Evolutionary conservation across 2,888 invertebrate genomes (phyloP), one percentile per base, ranked within the genome.

Genomic region (Alloscopus bannaensis): DNA sequence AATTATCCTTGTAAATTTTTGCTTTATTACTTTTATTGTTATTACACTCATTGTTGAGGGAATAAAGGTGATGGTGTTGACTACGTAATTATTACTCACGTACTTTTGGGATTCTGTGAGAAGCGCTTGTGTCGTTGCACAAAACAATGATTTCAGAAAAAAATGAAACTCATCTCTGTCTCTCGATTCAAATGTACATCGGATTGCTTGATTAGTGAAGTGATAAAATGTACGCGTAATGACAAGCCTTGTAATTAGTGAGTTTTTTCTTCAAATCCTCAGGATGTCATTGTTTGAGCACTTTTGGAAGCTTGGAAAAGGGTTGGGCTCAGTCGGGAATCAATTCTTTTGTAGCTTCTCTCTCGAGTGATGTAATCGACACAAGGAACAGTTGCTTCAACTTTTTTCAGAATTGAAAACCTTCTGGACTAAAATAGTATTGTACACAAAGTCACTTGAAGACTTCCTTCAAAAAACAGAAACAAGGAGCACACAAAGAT

Each of bases 291-390:
- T 64, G 52, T 50, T 72, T 62, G 26, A 52, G 28, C 28, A 42
- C 36, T 62, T 55, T 65, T 73, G 73, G 65, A 73, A 65, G 65
- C 26, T 29, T 59, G 59, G 59, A 66, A 59, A n/a, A 24, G 73
- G 66, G 73, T 59, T 66, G 60, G 59, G 66, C 57, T 47, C 73
- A 16, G 65, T 65, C 59, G 59, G 75, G 50, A 75, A 75, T 75
- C 75, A 66, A 75, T 75, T 66, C 66, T 59, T 66, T 40, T n/a
- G 55, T 28, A 55, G 73, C 73, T 73, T 65, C 73, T 73, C 64
- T n/a, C n/a, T n/a, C 24, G 28, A 13, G 29, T 73, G 73, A 73
- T 72, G 64, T 26, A 72, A 72, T 72, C 72, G 36, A 64, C 72
- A 62, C 18, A 11, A n/a, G n/a, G n/a, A n/a, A n/a, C n/a, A n/a